phyloP scores from a whole-genome alignment of 1,140 invertebrate species.

The Dendrolimus punctatus region DNA sequence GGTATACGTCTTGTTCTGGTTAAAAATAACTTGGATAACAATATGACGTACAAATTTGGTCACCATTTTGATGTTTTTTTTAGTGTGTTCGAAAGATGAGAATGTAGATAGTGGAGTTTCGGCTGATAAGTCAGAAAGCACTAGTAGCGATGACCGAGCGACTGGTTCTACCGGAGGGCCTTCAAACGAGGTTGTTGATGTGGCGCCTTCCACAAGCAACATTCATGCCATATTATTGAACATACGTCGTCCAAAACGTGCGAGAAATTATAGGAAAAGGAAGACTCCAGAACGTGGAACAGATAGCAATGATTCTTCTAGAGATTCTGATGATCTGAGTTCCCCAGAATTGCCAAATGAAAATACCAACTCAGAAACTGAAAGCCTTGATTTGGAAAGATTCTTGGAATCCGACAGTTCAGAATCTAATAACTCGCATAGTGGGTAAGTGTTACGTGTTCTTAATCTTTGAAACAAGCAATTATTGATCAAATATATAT shows the following conservation, averaged over 20 bases:
- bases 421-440: constrained; percentile 15
- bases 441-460: constrained; percentile 18
- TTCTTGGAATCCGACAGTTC: constrained; percentile 6
- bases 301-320: constrained; percentile 45
- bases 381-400: constrained; percentile 20
- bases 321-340: constrained; percentile 57
- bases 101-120: constrained; percentile 65
- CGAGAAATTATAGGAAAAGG: constrained; percentile 51
- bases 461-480: no score
- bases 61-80: constrained; percentile 36
- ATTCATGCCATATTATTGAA: constrained; percentile 46
- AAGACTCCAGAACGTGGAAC: constrained; percentile 52
- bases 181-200: constrained; percentile 43
- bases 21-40: constrained; percentile 1
- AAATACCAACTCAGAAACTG: constrained; percentile 20
- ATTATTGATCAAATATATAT: no score
- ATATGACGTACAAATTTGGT: constrained; percentile 30
- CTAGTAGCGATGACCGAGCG: constrained; percentile 50
- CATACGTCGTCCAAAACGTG: constrained; percentile 32
- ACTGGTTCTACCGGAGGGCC: constrained; percentile 26
- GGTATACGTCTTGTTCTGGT: constrained; percentile 27
- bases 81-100: constrained; percentile 43
- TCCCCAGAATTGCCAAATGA: constrained; percentile 6
- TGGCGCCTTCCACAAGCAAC: constrained; percentile 45
- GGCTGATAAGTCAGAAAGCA: constrained; percentile 66